Conservation (phyloP, 1,140 invertebrate genomes). For the Drosophila orosa region DNA sequence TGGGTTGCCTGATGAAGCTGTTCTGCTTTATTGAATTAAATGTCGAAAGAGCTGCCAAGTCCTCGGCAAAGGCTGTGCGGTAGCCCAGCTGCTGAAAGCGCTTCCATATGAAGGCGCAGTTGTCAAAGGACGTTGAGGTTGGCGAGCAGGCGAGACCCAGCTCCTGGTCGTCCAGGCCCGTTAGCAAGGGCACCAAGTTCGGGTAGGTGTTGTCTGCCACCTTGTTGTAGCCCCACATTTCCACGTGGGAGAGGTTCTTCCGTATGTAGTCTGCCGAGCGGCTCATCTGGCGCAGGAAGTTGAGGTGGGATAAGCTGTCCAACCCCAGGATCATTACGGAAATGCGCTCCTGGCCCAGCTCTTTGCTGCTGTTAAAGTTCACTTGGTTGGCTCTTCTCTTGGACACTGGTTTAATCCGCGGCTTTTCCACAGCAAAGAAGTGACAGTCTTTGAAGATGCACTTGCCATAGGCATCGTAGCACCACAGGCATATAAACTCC, state of each 20-base stretch:
- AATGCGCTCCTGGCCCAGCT: slow-evolving; percentile 63
- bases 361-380: slow-evolving; percentile 26
- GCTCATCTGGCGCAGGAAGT: slow-evolving; percentile 93
- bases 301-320: slow-evolving; percentile 94
- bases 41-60: slow-evolving; percentile 88
- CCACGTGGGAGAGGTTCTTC: slow-evolving; percentile 87
- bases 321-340: slow-evolving; percentile 92
- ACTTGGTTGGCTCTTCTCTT: not conserved
- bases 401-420: not conserved
- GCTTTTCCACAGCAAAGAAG: slow-evolving; percentile 87
- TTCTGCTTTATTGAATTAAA: slow-evolving; percentile 92
- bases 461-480: slow-evolving; percentile 83
- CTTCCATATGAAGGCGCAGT: slow-evolving; percentile 93
- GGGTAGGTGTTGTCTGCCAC: slow-evolving; percentile 93
- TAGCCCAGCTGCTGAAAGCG: slow-evolving; percentile 89
- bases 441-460: slow-evolving; percentile 88
- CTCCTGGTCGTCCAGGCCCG: slow-evolving; percentile 87
- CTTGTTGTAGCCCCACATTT: slow-evolving; percentile 92
- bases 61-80: slow-evolving; percentile 91
- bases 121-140: slow-evolving; percentile 85
- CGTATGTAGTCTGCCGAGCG: slow-evolving; percentile 87
- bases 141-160: slow-evolving; percentile 87
- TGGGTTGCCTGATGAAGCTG: slow-evolving; percentile 87
- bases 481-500: slow-evolving; percentile 88
- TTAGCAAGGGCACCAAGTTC: slow-evolving; percentile 90